Base-by-base conservation (phyloP, 2,113 vertebrate genomes). In the Marcusenius ussheri region DNA sequence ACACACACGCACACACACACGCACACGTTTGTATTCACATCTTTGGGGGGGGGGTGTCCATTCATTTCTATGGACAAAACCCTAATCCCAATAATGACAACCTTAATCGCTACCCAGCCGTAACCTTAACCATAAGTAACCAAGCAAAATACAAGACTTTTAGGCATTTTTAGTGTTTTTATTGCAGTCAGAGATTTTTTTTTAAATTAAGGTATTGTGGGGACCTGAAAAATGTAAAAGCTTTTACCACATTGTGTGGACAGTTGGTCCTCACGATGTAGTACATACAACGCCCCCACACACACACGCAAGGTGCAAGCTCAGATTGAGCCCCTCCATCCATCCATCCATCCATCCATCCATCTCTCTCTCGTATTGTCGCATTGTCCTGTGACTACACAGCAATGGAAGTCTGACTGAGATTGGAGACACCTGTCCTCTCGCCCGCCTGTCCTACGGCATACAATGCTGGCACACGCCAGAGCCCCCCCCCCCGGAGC, bases 381-480 rank as follows among this genome's bases (percentile, higher is more conserved):
- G 1, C 53, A 90, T 93, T 94, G 91, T 95, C 89, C 89, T 90
- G 58, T 90, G 88, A 83, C 88, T 91, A 83, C 83, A 27, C 45
- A 91, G 13, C 51, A 91, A 91, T 89, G 66, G 89, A 77, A 56
- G 87, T 74, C 84, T 70, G 88, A 74, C 13, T 7, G 11, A 39
- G 31, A 9, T 10, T 0, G 35, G 35, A 56, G 50, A 49, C 39
- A 89, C 77, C 74, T 42, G 80, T 70, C n/a, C 50, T 89, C 88
- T 50, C 45, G 17, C 15, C 9, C 15, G 21, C 5, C 51, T 10
- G 19, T 19, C 21, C 27, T 27, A 42, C 19, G 45, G 1, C 8
- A 42, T 35, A 51, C 5, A 47, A 45, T 39, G 35, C 45, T 46
- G 42, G 88, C 42, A n/a, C 53, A 88, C 31, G 87, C 31, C 35